Evolutionary conservation across 1,140 invertebrate species (phyloP).

Genomic region (Papilio machaon): DNA sequence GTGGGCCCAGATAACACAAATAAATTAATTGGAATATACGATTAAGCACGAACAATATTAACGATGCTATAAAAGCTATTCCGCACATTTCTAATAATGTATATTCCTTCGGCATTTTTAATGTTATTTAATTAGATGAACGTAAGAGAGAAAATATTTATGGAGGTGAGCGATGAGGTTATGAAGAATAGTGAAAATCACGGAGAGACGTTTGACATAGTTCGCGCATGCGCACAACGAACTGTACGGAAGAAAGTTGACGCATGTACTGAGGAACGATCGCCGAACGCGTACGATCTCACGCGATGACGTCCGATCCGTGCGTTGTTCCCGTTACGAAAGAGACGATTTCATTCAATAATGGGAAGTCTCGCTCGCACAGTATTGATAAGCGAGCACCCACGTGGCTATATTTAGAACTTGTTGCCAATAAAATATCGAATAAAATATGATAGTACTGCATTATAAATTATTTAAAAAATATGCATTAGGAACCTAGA

Average conservation of each 20-base stretch:
- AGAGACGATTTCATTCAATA: constrained; percentile 6
- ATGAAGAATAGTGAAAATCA: constrained; percentile 43
- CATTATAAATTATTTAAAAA: not conserved
- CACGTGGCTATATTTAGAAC: not conserved
- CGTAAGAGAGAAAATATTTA: not conserved
- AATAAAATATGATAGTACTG: not conserved
- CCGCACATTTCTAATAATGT: constrained; percentile 54
- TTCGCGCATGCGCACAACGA: constrained; percentile 56
- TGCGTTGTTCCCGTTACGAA: constrained; percentile 29
- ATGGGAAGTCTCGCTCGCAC: constrained; percentile 15
- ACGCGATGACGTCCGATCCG: constrained; percentile 32
- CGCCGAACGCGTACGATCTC: constrained; percentile 29
- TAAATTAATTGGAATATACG: constrained; percentile 58
- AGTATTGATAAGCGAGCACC: constrained; percentile 26
- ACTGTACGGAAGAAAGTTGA: constrained; percentile 54
- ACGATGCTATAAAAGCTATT: constrained; percentile 46
- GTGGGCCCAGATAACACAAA: constrained; percentile 62
- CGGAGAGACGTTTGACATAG: constrained; percentile 50
- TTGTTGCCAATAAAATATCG: not conserved
- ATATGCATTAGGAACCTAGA: not conserved
- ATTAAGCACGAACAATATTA: constrained; percentile 53
- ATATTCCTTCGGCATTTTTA: constrained; percentile 52
- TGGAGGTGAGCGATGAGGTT: constrained; percentile 44
- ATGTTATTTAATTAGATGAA: not conserved
- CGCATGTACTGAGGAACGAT: constrained; percentile 45